phyloP scores from a whole-genome alignment of 1,140 invertebrate species.

The Diuraphis noxia region DNA sequence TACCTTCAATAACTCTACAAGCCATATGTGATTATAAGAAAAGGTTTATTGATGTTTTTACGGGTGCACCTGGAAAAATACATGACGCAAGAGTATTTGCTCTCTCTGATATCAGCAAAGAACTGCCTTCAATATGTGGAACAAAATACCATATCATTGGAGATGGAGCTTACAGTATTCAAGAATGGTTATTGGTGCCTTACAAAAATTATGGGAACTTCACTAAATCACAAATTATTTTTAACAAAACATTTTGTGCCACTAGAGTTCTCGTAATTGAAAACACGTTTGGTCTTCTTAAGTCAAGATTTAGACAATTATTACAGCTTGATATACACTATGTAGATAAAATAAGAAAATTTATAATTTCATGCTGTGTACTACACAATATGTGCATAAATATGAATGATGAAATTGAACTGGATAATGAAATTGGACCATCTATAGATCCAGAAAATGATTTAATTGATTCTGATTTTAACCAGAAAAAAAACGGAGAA shows the following conservation, averaged over 20 bases:
- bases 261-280: neutral
- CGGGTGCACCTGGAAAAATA: neutral
- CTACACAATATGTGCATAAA: neutral
- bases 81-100: neutral
- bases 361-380: neutral
- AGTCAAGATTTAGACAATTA: neutral
- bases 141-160: neutral
- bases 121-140: neutral
- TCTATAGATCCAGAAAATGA: neutral
- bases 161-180: neutral
- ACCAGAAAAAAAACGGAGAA: neutral
- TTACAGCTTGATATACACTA: neutral
- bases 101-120: neutral
- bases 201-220: conserved; percentile 11
- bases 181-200: neutral
- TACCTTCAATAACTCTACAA: neutral
- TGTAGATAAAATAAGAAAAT: conserved; percentile 6
- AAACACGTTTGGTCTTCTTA: neutral
- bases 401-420: neutral
- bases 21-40: neutral
- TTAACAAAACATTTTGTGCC: neutral
- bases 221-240: neutral
- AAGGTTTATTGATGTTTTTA: neutral
- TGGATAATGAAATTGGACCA: neutral
- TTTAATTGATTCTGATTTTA: neutral